Conservation (phyloP, 2,113 vertebrate species). For the Taxidea taxus region DNA sequence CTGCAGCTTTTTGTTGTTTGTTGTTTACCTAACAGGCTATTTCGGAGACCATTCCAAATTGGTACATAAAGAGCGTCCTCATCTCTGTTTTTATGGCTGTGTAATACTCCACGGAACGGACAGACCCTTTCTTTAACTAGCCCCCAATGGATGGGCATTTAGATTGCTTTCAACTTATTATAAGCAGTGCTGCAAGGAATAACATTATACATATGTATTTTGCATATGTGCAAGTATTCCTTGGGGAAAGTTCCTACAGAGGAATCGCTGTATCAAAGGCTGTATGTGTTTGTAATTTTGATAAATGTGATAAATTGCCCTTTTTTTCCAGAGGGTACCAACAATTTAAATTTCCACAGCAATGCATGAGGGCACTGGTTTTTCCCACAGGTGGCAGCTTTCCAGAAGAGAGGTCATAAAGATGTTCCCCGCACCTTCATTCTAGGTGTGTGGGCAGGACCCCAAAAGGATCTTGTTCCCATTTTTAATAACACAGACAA, state of each 20-base stretch:
- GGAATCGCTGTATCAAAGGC: not conserved
- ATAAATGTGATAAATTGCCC: not conserved
- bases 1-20: not conserved
- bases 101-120: not conserved
- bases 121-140: not conserved
- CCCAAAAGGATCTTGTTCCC: not conserved
- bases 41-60: not conserved
- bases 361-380: not conserved
- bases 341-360: not conserved
- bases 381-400: not conserved
- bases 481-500: slow-evolving; percentile 2
- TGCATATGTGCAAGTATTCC: not conserved
- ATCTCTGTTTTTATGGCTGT: not conserved
- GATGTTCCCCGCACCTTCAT: not conserved
- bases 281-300: not conserved
- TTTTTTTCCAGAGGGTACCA: not conserved
- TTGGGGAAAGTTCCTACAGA: not conserved
- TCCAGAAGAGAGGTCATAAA: not conserved
- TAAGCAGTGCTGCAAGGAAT: not conserved
- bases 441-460: not conserved
- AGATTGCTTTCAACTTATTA: not conserved
- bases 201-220: not conserved
- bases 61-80: not conserved
- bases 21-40: not conserved
- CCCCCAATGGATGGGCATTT: not conserved